phyloP scores from a whole-genome alignment of 2,888 invertebrate species.

The Pseudanteris insignis region DNA sequence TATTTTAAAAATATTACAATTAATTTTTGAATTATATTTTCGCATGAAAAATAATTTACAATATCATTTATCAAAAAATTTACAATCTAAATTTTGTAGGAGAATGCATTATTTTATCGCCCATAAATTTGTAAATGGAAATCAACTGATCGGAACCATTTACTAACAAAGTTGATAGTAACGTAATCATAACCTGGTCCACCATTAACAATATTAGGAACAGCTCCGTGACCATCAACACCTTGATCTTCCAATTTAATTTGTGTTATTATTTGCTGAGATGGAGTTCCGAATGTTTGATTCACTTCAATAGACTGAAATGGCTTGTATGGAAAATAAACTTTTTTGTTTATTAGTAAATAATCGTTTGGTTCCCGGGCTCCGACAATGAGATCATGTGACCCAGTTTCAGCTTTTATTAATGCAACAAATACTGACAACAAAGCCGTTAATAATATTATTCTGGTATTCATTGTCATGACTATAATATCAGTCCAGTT shows the following conservation, averaged over 20 bases:
- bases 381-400: constrained; percentile 53
- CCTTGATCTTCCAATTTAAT: constrained; percentile 64
- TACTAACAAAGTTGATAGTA: constrained; percentile 66
- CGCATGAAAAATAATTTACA: no score
- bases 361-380: constrained; percentile 49
- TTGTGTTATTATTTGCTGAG: constrained; percentile 57
- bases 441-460: background rate
- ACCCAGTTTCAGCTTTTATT: constrained; percentile 10
- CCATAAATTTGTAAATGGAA: no score
- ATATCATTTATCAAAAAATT: no score
- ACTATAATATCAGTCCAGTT: no score
- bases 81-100: no score
- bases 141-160: constrained; percentile 65
- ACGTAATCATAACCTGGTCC: constrained; percentile 62
- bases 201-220: constrained; percentile 60
- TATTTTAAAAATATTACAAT: no score
- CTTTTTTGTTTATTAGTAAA: constrained; percentile 27
- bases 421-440: background rate
- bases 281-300: constrained; percentile 47
- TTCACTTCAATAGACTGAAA: constrained; percentile 43
- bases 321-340: constrained; percentile 52
- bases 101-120: no score
- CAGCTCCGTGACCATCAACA: constrained; percentile 66
- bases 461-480: background rate
- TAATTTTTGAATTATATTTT: no score